phyloP scores from a whole-genome alignment of 2,797 vertebrate species.

The Alfaro cultratus region DNA sequence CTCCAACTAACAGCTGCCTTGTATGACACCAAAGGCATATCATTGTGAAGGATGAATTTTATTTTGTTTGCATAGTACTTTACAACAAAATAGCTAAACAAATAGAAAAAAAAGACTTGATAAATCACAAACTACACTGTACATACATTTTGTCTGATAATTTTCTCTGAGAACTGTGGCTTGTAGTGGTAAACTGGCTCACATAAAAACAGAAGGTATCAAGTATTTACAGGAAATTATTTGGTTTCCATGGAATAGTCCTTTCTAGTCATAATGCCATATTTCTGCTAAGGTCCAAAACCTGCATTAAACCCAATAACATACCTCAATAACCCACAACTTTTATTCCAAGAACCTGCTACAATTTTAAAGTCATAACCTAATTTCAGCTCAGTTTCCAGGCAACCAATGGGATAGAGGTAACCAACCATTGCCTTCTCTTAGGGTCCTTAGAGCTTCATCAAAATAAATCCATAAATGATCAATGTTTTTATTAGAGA shows the following conservation, averaged over 20 bases:
- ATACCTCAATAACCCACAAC: neutral
- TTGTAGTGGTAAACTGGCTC: neutral
- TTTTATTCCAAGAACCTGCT: neutral
- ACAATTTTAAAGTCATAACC: neutral
- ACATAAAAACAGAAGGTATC: neutral
- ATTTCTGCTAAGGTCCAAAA: neutral
- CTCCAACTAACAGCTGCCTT: neutral
- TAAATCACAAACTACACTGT: neutral
- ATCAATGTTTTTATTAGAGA: neutral
- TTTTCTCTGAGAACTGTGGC: neutral
- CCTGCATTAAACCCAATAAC: neutral
- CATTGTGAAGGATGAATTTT: neutral
- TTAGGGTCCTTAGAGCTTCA: neutral
- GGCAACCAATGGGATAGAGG: neutral
- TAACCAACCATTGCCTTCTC: neutral
- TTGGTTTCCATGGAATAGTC: neutral
- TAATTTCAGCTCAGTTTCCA: neutral
- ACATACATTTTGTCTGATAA: neutral
- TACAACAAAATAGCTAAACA: neutral
- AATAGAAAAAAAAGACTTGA: neutral
- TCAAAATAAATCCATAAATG: neutral
- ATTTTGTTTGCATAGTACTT: neutral
- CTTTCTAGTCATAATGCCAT: neutral
- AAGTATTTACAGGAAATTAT: neutral
- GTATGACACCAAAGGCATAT: neutral